A percentile compares a stretch with the other conserved stretches of the same genome.
Conservation (phyloP, 2,113 vertebrate species). For the Indicator maculatus region DNA sequence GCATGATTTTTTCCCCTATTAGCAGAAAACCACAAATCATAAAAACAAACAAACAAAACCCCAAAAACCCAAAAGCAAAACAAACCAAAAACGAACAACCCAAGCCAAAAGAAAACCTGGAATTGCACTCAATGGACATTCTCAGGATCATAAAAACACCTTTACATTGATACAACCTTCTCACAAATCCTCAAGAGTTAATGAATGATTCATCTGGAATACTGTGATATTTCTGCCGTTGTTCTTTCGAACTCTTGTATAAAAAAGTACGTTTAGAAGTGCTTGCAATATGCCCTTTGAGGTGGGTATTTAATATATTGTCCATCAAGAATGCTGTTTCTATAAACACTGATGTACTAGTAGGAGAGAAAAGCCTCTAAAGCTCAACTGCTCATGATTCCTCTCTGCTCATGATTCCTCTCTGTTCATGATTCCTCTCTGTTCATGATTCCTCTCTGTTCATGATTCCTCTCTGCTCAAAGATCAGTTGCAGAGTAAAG, state of each 20-base stretch:
- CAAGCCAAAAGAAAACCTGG: background rate
- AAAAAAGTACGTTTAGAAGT: background rate
- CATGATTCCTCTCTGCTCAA: background rate
- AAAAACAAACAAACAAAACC: background rate
- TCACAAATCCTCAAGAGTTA: background rate
- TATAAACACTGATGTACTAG: background rate
- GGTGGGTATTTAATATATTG: background rate
- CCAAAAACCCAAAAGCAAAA: no score
- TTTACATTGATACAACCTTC: background rate
- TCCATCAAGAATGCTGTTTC: background rate
- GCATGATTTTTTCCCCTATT: background rate
- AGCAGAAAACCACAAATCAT: background rate
- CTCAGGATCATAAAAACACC: background rate
- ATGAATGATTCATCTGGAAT: background rate
- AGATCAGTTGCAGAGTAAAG: conserved; percentile 15
- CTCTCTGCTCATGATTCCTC: background rate
- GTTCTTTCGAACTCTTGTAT: background rate
- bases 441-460: no score
- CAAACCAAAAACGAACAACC: no score
- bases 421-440: background rate
- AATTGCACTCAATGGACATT: background rate
- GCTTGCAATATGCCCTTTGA: background rate
- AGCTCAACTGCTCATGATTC: background rate
- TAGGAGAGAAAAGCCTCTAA: background rate
- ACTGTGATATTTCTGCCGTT: background rate